These are phyloP conservation scores for Andricus quercusramuli DNA, from an alignment of 2,888 invertebrate genomes.

Conservation along the genomic window DNA sequence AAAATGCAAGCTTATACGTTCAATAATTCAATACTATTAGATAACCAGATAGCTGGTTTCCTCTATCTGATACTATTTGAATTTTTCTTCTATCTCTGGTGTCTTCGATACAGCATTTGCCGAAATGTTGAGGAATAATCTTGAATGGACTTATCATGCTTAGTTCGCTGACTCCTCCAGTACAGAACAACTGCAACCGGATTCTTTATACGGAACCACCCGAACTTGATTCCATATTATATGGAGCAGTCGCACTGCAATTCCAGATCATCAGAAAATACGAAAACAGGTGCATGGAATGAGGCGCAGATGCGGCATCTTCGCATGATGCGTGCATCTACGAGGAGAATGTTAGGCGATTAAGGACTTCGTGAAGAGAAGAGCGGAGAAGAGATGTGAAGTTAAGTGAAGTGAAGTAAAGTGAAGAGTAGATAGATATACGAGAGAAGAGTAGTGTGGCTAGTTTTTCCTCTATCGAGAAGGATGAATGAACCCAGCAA, in stretches of 20 bases:
- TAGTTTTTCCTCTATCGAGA: constrained; percentile 74
- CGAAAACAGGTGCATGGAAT: constrained; percentile 11
- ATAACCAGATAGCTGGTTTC: too few relatives aligned
- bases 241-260: neutral
- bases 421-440: neutral
- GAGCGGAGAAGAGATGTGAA: neutral
- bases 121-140: too few relatives aligned
- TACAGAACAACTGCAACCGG: too few relatives aligned
- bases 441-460: constrained; percentile 64
- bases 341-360: constrained; percentile 28
- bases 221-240: too few relatives aligned
- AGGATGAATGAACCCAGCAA: constrained; percentile 78
- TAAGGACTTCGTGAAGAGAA: constrained; percentile 47
- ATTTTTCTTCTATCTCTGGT: too few relatives aligned
- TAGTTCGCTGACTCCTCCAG: too few relatives aligned
- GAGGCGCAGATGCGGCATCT: constrained; percentile 18
- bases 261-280: neutral
- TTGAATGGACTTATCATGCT: too few relatives aligned
- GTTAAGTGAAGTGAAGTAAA: neutral
- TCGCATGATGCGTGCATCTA: constrained; percentile 28
- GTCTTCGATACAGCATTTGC: too few relatives aligned
- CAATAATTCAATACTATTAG: too few relatives aligned
- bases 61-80: too few relatives aligned
- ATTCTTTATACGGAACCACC: too few relatives aligned
- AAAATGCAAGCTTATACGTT: too few relatives aligned